Base-by-base conservation (phyloP, 1,140 invertebrate genomes). In the Rhopalosiphum padi region DNA sequence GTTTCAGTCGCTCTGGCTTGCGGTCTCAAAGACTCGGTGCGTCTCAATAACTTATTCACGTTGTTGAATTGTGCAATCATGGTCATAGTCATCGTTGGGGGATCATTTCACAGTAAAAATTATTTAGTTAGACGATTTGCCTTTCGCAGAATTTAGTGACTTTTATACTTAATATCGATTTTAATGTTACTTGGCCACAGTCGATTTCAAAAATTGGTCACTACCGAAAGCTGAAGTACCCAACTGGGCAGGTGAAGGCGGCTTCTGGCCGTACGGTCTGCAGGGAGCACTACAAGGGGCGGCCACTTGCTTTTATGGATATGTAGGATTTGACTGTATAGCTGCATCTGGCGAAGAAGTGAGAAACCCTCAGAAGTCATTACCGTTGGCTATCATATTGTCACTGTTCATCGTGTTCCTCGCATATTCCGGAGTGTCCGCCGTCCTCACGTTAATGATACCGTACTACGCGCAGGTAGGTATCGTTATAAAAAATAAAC, bases 301-400 rank as follows among this genome's bases (percentile, higher is more conserved):
- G 21, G 98, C 98, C 0, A 97, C 97, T 22, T 99, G 98, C 95
- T 99, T 95, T 85, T 99, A 97, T 95, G 98, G 98, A 53, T 99
- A 98, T 95, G 98, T 98, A 22, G 98, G 98, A 82, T 99, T 99
- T 94, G 98, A 99, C 95, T 97, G 97, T 86, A 97, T 99, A 90
- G 98, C 98, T 23, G 98, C 98, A 9, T 97, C 97, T 68, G 96
- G 95, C 95, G 94, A 94, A 46, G 96, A 97, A 95, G 96, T 96
- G 0, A 95, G 96, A 94, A 97, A 97, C 94, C 96, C 96, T 11
- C 95, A 96, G 94, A 95, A 95, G 94, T 94, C 96, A 25, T 96
- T 97, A 91, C 96, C 96, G 41, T 95, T 97, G 35, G 95, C 96
- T 91, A 96, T 97, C 51, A 95, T 96, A 25, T 93, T 96, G 35